Base-by-base conservation (phyloP, 1,140 invertebrate genomes). In the Prorops nasuta region DNA sequence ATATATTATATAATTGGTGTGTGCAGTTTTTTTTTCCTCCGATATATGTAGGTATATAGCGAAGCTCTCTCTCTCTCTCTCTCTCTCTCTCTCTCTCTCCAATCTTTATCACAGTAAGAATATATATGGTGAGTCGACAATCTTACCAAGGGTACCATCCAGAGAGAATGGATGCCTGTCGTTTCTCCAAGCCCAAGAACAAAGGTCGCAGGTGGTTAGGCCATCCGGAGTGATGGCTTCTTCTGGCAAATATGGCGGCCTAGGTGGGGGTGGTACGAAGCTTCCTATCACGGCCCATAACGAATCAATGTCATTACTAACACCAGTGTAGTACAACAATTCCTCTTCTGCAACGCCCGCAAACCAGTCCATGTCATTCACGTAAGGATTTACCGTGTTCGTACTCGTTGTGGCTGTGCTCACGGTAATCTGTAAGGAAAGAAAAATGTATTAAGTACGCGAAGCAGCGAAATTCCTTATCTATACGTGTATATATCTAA, bases 201-300 rank as follows among this genome's bases (percentile, higher is more conserved):
- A 86, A 28, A 86, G 78, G 75, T 87, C 85, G 72, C 85, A 87
- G 57, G 85, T 86, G 51, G 85, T 86, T 43, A 86, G 79, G 44
- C 85, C 85, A 71, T 86, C 84, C 39, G 82, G 80, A 31, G 76
- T 68, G 51, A 82, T 72, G 28, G 73, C 72, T 42, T 82, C 81
- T 44, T 84, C 83, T 28, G 83, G 81, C 31, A 86, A 77, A 66
- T 83, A 86, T 24, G 81, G 76, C 3, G 84, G 84, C 43, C 84
- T 72, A 21, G 84, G 84, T 17, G 85, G 85, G 8, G 85, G 85
- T 21, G 85, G 85, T 34, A 86, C 81, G 60, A 87, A 86, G 45
- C 79, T 80, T 2, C 83, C 69, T 48, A 78, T 76, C 36, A 77
- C 82, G 50, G 82, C 79, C 80, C 83, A 85, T n/a, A 85, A 68